phyloP scores from a whole-genome alignment of 2,888 invertebrate genomes.

The Chelonus formosanus region DNA sequence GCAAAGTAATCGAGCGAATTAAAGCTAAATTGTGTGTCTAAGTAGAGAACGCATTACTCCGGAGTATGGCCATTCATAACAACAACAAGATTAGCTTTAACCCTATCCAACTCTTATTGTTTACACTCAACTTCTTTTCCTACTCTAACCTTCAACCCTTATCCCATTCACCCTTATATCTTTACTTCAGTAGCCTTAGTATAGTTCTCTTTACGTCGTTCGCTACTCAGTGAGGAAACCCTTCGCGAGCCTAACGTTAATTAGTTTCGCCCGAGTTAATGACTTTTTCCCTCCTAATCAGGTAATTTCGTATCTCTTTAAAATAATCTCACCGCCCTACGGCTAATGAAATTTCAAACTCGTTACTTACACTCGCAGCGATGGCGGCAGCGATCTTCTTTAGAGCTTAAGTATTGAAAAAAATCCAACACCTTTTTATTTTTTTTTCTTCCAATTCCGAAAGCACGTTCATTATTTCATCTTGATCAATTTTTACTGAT shows the following conservation, averaged over 20 bases:
- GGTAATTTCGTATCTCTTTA: conserved; percentile 67
- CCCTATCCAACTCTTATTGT: conserved; percentile 53
- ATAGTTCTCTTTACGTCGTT: not conserved
- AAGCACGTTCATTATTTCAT: not conserved
- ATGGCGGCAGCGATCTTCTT: conserved; percentile 17
- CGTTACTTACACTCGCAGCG: conserved; percentile 62
- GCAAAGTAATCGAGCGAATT: not conserved
- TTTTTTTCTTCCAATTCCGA: not conserved
- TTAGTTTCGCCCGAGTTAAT: conserved; percentile 66
- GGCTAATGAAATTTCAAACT: conserved; percentile 66
- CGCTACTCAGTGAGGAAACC: conserved; percentile 27
- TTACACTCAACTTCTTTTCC: conserved; percentile 52
- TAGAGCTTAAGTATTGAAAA: conserved; percentile 29
- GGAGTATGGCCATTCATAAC: conserved; percentile 54
- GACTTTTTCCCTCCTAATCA: conserved; percentile 66
- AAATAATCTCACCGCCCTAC: conserved; percentile 65
- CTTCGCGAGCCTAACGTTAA: conserved; percentile 60
- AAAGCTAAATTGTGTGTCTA: conserved; percentile 4
- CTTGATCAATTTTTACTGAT: too few relatives aligned
- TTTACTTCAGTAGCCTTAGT: not conserved
- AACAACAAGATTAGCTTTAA: conserved; percentile 54
- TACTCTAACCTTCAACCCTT: conserved; percentile 22
- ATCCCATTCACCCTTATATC: conserved; percentile 3
- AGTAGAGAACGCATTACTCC: conserved; percentile 7
- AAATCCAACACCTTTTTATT: not conserved